These are phyloP conservation scores for Chaetodon auriga DNA, from an alignment of 2,113 vertebrate species.

Conservation along the genomic window DNA sequence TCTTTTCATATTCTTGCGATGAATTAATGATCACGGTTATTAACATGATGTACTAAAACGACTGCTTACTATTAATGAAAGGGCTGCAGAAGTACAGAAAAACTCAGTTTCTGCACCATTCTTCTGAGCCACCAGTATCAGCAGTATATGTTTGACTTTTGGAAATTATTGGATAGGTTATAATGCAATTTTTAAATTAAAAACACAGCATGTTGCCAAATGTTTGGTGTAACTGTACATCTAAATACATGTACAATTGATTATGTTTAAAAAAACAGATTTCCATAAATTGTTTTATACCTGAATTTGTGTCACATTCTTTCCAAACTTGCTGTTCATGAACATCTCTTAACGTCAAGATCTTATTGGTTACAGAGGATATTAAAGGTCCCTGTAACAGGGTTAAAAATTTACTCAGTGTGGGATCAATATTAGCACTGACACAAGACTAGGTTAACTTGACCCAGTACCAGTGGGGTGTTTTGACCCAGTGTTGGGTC, in stretches of 20 bases:
- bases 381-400: not conserved
- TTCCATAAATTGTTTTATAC: not conserved
- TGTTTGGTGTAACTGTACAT: not conserved
- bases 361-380: not conserved
- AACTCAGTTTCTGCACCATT: not conserved
- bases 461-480: no score
- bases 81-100: not conserved
- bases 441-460: no score
- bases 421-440: no score
- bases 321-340: not conserved
- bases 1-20: constrained; percentile 31
- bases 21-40: constrained; percentile 47
- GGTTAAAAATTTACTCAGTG: no score
- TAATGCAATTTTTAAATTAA: not conserved
- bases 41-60: constrained; percentile 11
- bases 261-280: not conserved
- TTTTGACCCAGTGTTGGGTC: no score
- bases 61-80: constrained; percentile 21
- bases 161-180: not conserved
- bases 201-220: not conserved
- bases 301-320: not conserved
- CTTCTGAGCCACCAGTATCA: not conserved
- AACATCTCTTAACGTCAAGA: not conserved
- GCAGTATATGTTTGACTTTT: not conserved
- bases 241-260: not conserved